Percentiles rank a stretch among this genome's conserved stretches.
Conservation (phyloP, 1,140 invertebrate species). For the Microplitis demolitor region DNA sequence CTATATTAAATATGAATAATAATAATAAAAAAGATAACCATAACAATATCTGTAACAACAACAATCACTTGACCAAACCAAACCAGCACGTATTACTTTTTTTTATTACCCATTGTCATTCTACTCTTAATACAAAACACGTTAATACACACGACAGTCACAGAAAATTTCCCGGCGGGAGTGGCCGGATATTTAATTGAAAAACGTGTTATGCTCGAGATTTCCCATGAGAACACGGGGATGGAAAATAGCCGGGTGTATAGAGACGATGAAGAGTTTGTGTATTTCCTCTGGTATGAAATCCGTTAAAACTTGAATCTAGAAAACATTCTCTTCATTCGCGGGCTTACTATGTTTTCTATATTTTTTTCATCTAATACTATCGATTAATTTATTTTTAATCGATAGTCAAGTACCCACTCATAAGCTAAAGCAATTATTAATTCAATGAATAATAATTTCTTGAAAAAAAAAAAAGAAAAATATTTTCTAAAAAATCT, state of each 20-base stretch:
- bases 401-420: neutral
- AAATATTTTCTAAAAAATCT: no score
- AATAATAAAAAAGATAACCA: no score
- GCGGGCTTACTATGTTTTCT: neutral
- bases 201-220: conserved; percentile 38
- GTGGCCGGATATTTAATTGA: conserved; percentile 35
- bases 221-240: conserved; percentile 30
- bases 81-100: conserved; percentile 1
- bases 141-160: conserved; percentile 8
- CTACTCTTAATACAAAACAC: neutral
- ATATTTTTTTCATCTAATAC: neutral
- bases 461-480: neutral
- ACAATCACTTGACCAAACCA: no score
- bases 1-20: no score
- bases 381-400: neutral
- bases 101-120: neutral
- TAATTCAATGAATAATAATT: neutral
- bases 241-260: conserved; percentile 14
- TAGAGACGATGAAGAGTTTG: conserved; percentile 2
- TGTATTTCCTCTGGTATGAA: conserved; percentile 18
- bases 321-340: conserved; percentile 7
- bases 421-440: neutral
- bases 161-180: conserved; percentile 28
- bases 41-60: no score
- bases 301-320: conserved; percentile 20